Evolutionary conservation across 1,140 invertebrate genomes (phyloP).

Genomic region (Drosophila kikkawai): DNA sequence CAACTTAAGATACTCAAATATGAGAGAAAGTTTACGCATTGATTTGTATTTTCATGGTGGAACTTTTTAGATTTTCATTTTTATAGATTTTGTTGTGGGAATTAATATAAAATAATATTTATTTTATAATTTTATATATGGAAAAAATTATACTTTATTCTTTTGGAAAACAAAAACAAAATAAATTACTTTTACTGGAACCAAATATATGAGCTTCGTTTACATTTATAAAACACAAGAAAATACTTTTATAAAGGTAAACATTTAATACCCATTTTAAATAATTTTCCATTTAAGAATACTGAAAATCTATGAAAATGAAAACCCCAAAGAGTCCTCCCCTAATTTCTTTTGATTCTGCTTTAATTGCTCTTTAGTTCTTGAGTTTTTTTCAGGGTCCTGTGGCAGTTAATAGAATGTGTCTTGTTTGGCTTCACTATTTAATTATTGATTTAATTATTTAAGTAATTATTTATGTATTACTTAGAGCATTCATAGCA

Average conservation of each 20-base stretch:
- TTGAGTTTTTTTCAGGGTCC: slow-evolving; percentile 4
- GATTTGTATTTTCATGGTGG: neutral
- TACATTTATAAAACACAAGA: too few species aligned
- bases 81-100: neutral
- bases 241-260: too few species aligned
- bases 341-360: slow-evolving; percentile 35
- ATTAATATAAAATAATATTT: neutral
- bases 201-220: too few species aligned
- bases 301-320: neutral
- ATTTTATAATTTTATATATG: neutral
- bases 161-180: neutral
- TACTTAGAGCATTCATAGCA: slow-evolving; percentile 8
- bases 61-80: neutral
- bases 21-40: slow-evolving; percentile 20
- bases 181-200: too few species aligned
- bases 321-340: slow-evolving; percentile 1
- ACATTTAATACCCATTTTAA: neutral
- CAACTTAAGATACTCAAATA: slow-evolving; percentile 48
- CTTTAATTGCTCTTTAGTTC: slow-evolving; percentile 57
- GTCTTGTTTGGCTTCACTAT: slow-evolving; percentile 11
- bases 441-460: slow-evolving; percentile 6
- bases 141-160: neutral
- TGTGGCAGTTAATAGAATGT: slow-evolving; percentile 73
- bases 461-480: neutral
- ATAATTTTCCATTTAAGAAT: neutral